Evolutionary conservation across 64 coral and sea anemone genomes (phyloP).

Genomic region (Anthopleura sola): DNA sequence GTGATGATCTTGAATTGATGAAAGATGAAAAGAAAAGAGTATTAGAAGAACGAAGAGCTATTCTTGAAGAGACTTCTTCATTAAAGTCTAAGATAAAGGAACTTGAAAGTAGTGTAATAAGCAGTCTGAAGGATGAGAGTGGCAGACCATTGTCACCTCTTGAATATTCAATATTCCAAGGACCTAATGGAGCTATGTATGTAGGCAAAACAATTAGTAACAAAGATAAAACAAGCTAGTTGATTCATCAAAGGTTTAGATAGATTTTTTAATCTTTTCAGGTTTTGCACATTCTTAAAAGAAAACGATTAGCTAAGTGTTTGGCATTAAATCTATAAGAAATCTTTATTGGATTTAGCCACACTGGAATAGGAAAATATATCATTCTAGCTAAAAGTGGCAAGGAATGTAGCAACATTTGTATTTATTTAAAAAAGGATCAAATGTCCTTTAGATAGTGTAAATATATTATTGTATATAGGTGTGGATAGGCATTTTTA

Average conservation of each 20-base stretch:
- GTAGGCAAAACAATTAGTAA: slow-evolving; percentile 64
- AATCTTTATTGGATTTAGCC: too few species aligned
- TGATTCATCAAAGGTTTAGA: background rate
- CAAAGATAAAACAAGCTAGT: slow-evolving; percentile 8
- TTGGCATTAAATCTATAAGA: too few species aligned
- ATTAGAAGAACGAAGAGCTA: slow-evolving; percentile 57
- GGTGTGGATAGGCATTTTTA: too few species aligned
- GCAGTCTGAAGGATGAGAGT: slow-evolving; percentile 72
- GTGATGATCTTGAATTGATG: slow-evolving; percentile 53
- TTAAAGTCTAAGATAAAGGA: slow-evolving; percentile 66
- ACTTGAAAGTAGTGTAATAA: slow-evolving; percentile 56
- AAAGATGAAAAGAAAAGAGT: slow-evolving; percentile 63
- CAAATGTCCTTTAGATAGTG: too few species aligned
- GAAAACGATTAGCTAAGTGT: too few species aligned
- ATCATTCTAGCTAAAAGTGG: too few species aligned
- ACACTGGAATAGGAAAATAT: too few species aligned
- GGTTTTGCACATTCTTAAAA: too few species aligned
- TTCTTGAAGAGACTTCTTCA: slow-evolving; percentile 60
- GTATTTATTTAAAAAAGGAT: too few species aligned
- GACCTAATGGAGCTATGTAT: slow-evolving; percentile 74
- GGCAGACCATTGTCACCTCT: slow-evolving; percentile 67
- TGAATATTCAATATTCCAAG: slow-evolving; percentile 87
- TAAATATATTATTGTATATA: too few species aligned
- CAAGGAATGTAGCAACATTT: too few species aligned
- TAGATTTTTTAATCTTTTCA: background rate